These are phyloP conservation scores for Morbakka virulenta DNA, from an alignment of 30 jellyfish, hydroid and myxozoan species.

Conservation along the genomic window DNA sequence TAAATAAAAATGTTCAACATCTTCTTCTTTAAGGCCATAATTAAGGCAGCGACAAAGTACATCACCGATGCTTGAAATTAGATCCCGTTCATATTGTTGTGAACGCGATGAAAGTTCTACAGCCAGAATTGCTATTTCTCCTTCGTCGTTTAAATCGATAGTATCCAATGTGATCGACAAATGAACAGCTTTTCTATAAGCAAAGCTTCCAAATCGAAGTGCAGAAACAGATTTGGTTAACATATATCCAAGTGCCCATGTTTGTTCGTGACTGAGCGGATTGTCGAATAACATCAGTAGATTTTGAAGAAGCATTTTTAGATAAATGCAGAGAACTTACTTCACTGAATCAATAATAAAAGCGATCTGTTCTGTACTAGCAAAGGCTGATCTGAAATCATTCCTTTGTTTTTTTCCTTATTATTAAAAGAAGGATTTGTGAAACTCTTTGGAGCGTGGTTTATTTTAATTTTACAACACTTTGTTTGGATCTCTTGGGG, in stretches of 20 bases:
- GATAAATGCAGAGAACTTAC: too few relatives aligned
- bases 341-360: too few relatives aligned
- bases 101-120: conserved; percentile 34
- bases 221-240: conserved; percentile 22
- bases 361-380: too few relatives aligned
- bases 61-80: conserved; percentile 56
- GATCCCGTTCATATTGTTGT: conserved; percentile 70
- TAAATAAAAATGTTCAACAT: conserved; percentile 17
- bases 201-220: conserved; percentile 46
- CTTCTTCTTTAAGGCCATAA: conserved; percentile 30
- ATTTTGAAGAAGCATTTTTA: conserved; percentile 64
- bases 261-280: conserved; percentile 86
- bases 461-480: too few relatives aligned
- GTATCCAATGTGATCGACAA: conserved; percentile 41
- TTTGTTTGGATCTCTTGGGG: too few relatives aligned
- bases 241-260: conserved; percentile 84
- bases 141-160: conserved; percentile 43
- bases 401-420: too few relatives aligned
- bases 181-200: conserved; percentile 25
- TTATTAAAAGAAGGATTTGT: too few relatives aligned
- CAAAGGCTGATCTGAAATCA: too few relatives aligned
- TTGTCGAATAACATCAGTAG: conserved; percentile 60
- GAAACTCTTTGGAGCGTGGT: too few relatives aligned
- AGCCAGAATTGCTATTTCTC: conserved; percentile 47
- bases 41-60: conserved; percentile 72